Evolutionary conservation across 2,888 invertebrate species (phyloP).

Genomic region (Spisula subtruncata): DNA sequence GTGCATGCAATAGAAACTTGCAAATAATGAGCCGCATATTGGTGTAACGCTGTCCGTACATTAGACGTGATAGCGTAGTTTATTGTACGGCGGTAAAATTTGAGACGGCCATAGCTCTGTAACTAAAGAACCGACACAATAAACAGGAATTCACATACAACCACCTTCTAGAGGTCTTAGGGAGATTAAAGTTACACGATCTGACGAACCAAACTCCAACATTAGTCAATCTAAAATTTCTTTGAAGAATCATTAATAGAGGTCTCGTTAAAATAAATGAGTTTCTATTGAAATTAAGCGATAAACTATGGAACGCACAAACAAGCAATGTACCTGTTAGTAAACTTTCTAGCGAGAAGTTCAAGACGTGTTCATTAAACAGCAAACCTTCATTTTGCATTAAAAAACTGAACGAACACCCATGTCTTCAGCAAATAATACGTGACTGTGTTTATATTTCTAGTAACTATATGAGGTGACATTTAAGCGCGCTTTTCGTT

Average conservation of each 20-base stretch:
- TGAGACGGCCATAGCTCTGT: conserved; percentile 32
- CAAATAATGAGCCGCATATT: neutral
- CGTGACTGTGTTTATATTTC: no score
- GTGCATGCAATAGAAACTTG: conserved; percentile 1
- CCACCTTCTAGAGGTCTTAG: conserved; percentile 20
- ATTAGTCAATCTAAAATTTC: conserved; percentile 42
- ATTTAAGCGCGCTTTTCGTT: no score
- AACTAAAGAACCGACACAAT: conserved; percentile 24
- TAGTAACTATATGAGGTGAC: no score
- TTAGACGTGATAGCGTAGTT: neutral
- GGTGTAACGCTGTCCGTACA: neutral
- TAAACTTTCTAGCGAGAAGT: neutral
- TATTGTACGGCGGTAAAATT: neutral
- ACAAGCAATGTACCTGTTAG: neutral
- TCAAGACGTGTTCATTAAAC: neutral
- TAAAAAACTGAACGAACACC: no score
- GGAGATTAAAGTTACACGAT: conserved; percentile 9
- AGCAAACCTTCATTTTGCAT: neutral
- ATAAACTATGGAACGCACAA: neutral
- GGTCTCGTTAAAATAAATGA: conserved; percentile 54
- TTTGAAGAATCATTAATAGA: conserved; percentile 46
- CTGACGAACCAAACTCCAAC: conserved; percentile 42
- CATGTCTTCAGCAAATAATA: no score
- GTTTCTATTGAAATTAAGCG: conserved; percentile 3
- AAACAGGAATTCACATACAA: neutral